Percentiles rank a stretch among this genome's conserved stretches.
Evolutionary conservation across 2,888 invertebrate genomes (phyloP).

Genomic region (Lasiommata megera): DNA sequence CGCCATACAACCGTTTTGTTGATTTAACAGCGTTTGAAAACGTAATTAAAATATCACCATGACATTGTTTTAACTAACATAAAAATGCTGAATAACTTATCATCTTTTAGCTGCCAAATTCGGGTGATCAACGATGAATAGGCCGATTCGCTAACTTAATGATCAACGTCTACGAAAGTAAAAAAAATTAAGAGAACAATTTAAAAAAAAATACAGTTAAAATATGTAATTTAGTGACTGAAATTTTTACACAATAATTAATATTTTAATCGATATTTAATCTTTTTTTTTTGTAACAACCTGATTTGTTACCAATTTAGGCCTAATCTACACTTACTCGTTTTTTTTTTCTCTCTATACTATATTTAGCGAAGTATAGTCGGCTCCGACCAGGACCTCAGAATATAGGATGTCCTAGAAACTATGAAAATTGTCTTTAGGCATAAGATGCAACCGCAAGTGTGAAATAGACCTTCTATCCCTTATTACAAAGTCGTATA

Average conservation of each 20-base stretch:
- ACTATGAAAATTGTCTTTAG: neutral
- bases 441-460: too few relatives aligned
- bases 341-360: constrained; percentile 14
- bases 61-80: too few relatives aligned
- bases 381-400: constrained; percentile 8
- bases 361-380: constrained; percentile 14
- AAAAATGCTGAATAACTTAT: too few relatives aligned
- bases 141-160: too few relatives aligned
- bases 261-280: neutral
- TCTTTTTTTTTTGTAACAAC: constrained; percentile 7
- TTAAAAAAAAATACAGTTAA: too few relatives aligned
- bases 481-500: too few relatives aligned
- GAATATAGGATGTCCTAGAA: neutral
- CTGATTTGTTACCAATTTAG: constrained; percentile 38
- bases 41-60: too few relatives aligned
- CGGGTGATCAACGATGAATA: too few relatives aligned
- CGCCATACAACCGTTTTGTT: too few relatives aligned
- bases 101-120: too few relatives aligned
- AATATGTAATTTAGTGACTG: neutral
- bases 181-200: neutral
- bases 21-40: too few relatives aligned
- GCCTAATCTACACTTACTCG: constrained; percentile 49
- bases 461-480: too few relatives aligned
- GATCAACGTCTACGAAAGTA: neutral
- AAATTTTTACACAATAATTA: neutral